These are phyloP conservation scores for Thaumetopoea pityocampa DNA, from an alignment of 1,140 invertebrate genomes.

Conservation along the genomic window DNA sequence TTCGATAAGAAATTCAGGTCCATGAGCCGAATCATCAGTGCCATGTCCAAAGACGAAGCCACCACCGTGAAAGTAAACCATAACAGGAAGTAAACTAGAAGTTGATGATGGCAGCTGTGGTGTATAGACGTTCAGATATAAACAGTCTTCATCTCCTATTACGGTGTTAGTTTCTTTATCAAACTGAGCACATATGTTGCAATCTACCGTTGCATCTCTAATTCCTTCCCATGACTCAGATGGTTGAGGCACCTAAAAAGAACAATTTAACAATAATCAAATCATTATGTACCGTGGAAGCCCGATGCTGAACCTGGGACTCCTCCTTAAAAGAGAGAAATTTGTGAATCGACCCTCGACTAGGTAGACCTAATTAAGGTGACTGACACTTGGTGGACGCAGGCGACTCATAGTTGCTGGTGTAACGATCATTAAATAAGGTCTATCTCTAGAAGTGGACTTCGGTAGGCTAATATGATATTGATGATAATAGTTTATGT, in stretches of 20 bases:
- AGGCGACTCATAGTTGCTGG: too few species aligned
- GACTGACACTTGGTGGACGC: too few species aligned
- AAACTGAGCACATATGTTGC: slow-evolving; percentile 59
- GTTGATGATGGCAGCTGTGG: slow-evolving; percentile 54
- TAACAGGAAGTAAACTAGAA: slow-evolving; percentile 69
- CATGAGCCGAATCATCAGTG: slow-evolving; percentile 54
- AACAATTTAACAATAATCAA: too few species aligned
- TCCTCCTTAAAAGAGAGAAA: too few species aligned
- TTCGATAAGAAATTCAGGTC: slow-evolving; percentile 76
- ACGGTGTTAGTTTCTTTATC: slow-evolving; percentile 56
- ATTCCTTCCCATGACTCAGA: slow-evolving; percentile 62
- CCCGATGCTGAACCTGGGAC: too few species aligned
- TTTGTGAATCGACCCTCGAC: too few species aligned
- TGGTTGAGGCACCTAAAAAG: slow-evolving; percentile 51
- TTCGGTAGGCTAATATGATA: too few species aligned
- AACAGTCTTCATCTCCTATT: slow-evolving; percentile 77
- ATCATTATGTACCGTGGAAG: too few species aligned
- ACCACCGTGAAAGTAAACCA: slow-evolving; percentile 81
- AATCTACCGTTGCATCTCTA: slow-evolving; percentile 58
- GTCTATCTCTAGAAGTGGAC: too few species aligned
- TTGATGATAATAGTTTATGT: too few species aligned
- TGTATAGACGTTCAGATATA: slow-evolving; percentile 78
- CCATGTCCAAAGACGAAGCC: slow-evolving; percentile 73
- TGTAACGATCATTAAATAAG: too few species aligned
- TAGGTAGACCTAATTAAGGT: too few species aligned